A percentile compares a stretch with the other conserved stretches of the same genome.
phyloP scores from a whole-genome alignment of 2,888 invertebrate genomes.

The Cheiracanthium punctorium region DNA sequence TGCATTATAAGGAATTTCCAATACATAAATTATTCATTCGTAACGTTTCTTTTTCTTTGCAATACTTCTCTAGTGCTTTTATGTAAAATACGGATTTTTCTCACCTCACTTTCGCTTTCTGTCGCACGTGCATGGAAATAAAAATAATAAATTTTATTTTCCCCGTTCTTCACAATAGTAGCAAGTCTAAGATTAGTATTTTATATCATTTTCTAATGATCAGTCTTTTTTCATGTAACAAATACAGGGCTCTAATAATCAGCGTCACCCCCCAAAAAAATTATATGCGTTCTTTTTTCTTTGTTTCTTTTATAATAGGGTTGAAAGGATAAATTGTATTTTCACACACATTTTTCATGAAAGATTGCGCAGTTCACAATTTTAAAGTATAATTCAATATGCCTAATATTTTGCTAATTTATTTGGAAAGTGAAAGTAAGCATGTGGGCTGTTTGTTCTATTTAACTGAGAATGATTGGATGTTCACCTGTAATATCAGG shows the following conservation, averaged over 20 bases:
- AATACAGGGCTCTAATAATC: too few relatives aligned
- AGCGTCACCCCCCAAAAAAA: too few relatives aligned
- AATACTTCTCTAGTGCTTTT: conserved; percentile 9
- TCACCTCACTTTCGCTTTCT: background rate
- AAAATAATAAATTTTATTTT: conserved; percentile 28
- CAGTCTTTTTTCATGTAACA: background rate
- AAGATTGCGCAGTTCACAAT: too few relatives aligned
- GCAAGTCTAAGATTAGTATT: background rate
- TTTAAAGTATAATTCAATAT: too few relatives aligned
- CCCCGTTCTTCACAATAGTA: background rate
- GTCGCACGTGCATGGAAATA: background rate
- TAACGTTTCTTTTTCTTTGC: conserved; percentile 8
- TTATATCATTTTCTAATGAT: conserved; percentile 23
- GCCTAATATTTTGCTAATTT: too few relatives aligned
- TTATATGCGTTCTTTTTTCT: too few relatives aligned
- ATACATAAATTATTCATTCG: conserved; percentile 5
- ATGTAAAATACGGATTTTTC: conserved; percentile 20
- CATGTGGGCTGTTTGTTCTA: too few relatives aligned
- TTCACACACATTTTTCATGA: too few relatives aligned
- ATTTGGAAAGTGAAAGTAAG: too few relatives aligned
- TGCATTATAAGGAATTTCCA: conserved; percentile 3
- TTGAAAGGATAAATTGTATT: background rate
- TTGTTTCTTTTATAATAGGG: too few relatives aligned
- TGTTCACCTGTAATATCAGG: too few relatives aligned
- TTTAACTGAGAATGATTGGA: too few relatives aligned